Evolutionary conservation across 2,797 vertebrate species (phyloP).

Genomic region (Chelonia mydas): DNA sequence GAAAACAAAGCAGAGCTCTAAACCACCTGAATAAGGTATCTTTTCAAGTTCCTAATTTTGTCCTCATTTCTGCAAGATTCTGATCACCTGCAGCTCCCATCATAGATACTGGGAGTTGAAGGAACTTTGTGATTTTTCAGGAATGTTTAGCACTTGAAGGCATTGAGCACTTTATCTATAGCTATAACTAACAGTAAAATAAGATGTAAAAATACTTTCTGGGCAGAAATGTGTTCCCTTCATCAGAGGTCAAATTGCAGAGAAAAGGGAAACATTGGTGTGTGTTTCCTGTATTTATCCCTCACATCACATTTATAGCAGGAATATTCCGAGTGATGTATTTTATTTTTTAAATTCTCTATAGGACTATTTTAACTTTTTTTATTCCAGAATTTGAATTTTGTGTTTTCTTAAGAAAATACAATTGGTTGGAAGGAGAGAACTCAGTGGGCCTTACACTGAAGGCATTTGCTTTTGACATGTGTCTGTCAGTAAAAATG

Average conservation of each 20-base stretch:
- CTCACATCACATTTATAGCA: neutral
- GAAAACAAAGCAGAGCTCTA: neutral
- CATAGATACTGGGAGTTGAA: neutral
- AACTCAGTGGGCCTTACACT: neutral
- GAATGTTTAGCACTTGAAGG: neutral
- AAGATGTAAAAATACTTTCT: neutral
- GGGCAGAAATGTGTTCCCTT: neutral
- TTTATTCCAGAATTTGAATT: neutral
- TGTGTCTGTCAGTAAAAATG: neutral
- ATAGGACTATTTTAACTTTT: neutral
- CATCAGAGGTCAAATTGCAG: neutral
- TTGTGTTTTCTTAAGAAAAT: neutral
- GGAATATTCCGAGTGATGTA: neutral
- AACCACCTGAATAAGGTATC: neutral
- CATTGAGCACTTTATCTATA: neutral
- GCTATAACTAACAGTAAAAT: neutral
- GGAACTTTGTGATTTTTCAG: neutral
- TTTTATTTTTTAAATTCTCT: neutral
- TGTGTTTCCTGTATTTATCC: neutral
- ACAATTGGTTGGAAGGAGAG: neutral
- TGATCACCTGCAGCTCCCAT: neutral
- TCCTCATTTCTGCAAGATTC: neutral
- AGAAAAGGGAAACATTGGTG: neutral
- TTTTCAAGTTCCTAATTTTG: neutral
- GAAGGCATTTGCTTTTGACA: neutral